A percentile compares a stretch with the other conserved stretches of the same genome.
These are phyloP conservation scores for Zingel zingel DNA, from an alignment of 2,113 vertebrate species.

Conservation along the genomic window DNA sequence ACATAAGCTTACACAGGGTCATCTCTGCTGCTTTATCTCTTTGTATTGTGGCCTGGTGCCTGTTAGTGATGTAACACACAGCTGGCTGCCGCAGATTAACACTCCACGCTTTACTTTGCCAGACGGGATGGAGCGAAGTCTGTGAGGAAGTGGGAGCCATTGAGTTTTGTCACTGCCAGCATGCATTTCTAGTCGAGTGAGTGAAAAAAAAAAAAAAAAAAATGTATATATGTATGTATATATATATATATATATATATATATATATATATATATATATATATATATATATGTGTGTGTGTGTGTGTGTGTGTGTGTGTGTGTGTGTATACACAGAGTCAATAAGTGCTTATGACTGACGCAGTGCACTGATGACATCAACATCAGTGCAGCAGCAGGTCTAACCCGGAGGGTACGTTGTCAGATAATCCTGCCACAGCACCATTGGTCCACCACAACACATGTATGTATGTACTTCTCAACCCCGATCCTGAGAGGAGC, in stretches of 20 bases:
- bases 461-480: background rate
- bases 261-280: too few relatives aligned
- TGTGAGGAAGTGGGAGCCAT: slow-evolving; percentile 5
- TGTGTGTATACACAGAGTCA: background rate
- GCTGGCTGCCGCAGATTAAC: slow-evolving; percentile 76
- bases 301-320: background rate
- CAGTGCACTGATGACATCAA: slow-evolving; percentile 21
- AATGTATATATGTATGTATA: too few relatives aligned
- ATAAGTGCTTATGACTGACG: slow-evolving; percentile 21
- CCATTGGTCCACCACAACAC: background rate
- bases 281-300: background rate
- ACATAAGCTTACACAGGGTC: background rate
- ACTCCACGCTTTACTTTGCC: slow-evolving; percentile 53
- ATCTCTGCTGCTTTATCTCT: slow-evolving; percentile 25
- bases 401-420: slow-evolving; percentile 12
- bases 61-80: slow-evolving; percentile 78
- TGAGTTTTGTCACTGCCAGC: slow-evolving; percentile 13
- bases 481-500: background rate
- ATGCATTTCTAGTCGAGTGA: slow-evolving; percentile 1
- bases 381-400: slow-evolving; percentile 5
- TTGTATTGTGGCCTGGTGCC: background rate
- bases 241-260: too few relatives aligned
- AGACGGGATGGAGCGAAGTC: background rate
- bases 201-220: too few relatives aligned
- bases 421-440: slow-evolving; percentile 32